phyloP scores from a whole-genome alignment of 30 jellyfish, hydroid and myxozoan species.

The Turritopsis rubra region DNA sequence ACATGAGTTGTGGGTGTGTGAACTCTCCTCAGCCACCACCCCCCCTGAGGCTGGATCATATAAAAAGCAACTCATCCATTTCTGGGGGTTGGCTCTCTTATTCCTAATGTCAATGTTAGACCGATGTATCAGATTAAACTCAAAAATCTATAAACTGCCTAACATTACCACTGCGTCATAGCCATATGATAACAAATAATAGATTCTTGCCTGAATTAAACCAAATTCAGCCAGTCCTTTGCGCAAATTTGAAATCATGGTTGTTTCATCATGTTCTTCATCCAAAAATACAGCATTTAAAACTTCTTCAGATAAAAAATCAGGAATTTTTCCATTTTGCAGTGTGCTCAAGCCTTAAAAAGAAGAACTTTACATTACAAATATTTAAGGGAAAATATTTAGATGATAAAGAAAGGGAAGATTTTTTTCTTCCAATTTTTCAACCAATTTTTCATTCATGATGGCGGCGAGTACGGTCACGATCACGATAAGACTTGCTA shows the following conservation, averaged over 20 bases:
- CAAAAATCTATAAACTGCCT: not conserved
- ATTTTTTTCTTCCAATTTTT: too few relatives aligned
- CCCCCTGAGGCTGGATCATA: not conserved
- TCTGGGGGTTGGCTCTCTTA: not conserved
- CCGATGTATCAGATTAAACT: not conserved
- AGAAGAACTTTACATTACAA: not conserved
- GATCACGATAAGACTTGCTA: too few relatives aligned
- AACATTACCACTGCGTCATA: not conserved
- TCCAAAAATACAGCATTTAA: conserved; percentile 3
- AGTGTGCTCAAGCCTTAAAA: conserved; percentile 18
- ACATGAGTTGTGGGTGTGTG: not conserved
- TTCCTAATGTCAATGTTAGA: not conserved
- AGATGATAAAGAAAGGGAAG: not conserved
- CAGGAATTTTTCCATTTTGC: conserved; percentile 36
- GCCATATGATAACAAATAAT: not conserved
- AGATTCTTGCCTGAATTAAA: conserved; percentile 2
- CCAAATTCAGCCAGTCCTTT: conserved; percentile 14
- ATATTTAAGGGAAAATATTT: not conserved
- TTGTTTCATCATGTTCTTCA: not conserved
- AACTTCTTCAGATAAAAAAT: conserved; percentile 24
- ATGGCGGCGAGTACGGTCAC: too few relatives aligned
- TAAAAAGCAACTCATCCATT: not conserved
- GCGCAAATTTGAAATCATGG: conserved; percentile 3
- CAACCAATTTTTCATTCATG: too few relatives aligned
- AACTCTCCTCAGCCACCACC: not conserved